Percentiles rank a stretch among this genome's conserved stretches.
These are phyloP conservation scores for Metopia argyrocephala DNA, from an alignment of 2,888 invertebrate genomes.

Conservation along the genomic window DNA sequence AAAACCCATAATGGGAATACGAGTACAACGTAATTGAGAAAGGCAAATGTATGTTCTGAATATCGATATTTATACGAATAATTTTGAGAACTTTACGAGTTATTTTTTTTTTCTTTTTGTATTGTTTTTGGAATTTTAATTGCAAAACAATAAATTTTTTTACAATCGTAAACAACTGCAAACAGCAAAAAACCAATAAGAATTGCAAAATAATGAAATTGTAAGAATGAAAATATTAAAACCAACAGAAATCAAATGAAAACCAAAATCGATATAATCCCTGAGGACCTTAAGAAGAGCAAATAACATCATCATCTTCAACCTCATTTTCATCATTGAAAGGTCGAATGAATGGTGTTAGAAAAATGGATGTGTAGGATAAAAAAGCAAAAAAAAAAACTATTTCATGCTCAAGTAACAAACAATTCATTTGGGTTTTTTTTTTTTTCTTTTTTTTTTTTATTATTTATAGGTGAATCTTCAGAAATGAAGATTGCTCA, in stretches of 20 bases:
- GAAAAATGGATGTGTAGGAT: not conserved
- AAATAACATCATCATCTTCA: slow-evolving; percentile 37
- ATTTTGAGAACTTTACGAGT: not conserved
- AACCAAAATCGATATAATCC: slow-evolving; percentile 30
- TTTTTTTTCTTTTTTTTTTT: slow-evolving; percentile 17
- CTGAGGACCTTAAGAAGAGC: slow-evolving; percentile 53
- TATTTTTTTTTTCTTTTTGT: not conserved
- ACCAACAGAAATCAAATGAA: too few relatives aligned
- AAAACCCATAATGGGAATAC: not conserved
- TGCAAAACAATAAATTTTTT: slow-evolving; percentile 64
- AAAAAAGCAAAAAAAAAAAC: slow-evolving; percentile 24
- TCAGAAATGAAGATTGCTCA: too few relatives aligned
- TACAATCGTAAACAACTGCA: slow-evolving; percentile 52
- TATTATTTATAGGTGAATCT: too few relatives aligned
- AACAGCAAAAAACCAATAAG: not conserved
- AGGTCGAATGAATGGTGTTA: not conserved
- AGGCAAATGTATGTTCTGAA: too few relatives aligned
- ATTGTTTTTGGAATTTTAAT: slow-evolving; percentile 62
- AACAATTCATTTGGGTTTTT: slow-evolving; percentile 44
- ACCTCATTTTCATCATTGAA: not conserved
- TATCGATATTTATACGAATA: slow-evolving; percentile 14
- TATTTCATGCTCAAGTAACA: slow-evolving; percentile 54
- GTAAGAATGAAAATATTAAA: not conserved
- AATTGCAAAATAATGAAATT: not conserved
- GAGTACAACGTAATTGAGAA: slow-evolving; percentile 37